Percentiles rank a stretch among this genome's conserved stretches.
Evolutionary conservation across 1,140 invertebrate species (phyloP).

Genomic region (Drosophila ogumai): DNA sequence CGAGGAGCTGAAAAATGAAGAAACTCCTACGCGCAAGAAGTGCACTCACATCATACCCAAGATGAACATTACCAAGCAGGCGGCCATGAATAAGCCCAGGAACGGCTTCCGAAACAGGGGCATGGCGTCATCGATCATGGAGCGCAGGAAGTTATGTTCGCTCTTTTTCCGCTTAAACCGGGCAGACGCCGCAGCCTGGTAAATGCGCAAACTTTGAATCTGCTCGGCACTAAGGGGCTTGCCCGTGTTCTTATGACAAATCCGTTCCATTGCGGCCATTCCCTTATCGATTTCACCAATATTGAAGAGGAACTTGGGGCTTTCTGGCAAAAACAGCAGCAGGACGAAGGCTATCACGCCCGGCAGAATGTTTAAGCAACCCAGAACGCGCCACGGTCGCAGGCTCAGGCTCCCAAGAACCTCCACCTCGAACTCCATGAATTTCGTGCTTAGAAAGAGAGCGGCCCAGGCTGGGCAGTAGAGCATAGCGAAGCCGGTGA

Average conservation of each 20-base stretch:
- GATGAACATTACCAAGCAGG: conserved; percentile 63
- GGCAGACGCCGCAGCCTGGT: conserved; percentile 9
- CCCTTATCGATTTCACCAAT: conserved; percentile 47
- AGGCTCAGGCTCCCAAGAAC: conserved; percentile 21
- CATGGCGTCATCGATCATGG: conserved; percentile 61
- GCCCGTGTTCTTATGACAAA: conserved; percentile 55
- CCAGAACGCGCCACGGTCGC: conserved; percentile 54
- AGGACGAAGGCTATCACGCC: conserved; percentile 56
- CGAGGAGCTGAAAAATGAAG: not conserved
- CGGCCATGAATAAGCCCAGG: conserved; percentile 39
- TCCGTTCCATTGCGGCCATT: conserved; percentile 52
- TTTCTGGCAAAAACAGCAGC: conserved; percentile 58
- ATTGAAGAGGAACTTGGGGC: conserved; percentile 63
- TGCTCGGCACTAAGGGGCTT: conserved; percentile 43
- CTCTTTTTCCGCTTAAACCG: conserved; percentile 9
- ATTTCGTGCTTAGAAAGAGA: conserved; percentile 14
- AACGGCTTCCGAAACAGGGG: conserved; percentile 62
- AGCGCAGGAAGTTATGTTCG: conserved; percentile 19
- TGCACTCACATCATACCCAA: conserved; percentile 54
- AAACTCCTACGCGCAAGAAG: no score
- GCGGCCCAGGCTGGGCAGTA: conserved; percentile 47
- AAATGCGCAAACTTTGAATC: conserved; percentile 27
- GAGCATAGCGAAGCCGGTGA: conserved; percentile 65
- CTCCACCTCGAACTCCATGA: conserved; percentile 51
- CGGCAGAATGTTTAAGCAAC: conserved; percentile 49